These are phyloP conservation scores for Pachyramphus minor DNA, from an alignment of 2,113 vertebrate genomes.

Conservation along the genomic window DNA sequence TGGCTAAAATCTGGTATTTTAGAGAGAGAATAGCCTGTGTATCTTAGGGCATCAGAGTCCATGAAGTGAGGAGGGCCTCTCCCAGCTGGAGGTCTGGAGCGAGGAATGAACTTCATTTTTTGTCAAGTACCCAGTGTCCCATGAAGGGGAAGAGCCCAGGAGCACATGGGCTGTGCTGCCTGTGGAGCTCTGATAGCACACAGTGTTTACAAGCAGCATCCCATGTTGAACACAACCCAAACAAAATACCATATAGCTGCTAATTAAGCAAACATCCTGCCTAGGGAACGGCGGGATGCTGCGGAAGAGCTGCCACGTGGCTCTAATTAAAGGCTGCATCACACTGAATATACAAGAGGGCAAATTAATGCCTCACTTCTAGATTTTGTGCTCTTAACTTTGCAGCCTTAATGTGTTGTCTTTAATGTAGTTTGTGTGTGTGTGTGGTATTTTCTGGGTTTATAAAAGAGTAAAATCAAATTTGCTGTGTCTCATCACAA, in stretches of 20 bases:
- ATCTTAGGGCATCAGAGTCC: background rate
- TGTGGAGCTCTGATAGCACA: background rate
- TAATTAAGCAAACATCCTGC: conserved; percentile 39
- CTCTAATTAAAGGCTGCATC: conserved; percentile 50
- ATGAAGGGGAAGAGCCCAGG: background rate
- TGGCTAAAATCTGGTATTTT: background rate
- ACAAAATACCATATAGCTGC: conserved; percentile 2
- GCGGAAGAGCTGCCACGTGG: conserved; percentile 28
- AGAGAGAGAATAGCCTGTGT: background rate
- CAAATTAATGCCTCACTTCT: conserved; percentile 16
- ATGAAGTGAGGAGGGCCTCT: background rate
- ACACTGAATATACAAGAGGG: background rate
- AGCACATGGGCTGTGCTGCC: background rate
- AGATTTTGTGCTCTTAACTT: background rate
- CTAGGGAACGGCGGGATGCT: background rate
- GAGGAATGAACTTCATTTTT: background rate
- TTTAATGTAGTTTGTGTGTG: background rate
- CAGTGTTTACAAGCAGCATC: background rate
- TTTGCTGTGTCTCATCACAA: background rate
- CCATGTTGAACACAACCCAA: conserved; percentile 35
- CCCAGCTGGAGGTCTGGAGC: background rate
- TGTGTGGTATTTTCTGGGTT: background rate
- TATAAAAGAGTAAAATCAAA: background rate
- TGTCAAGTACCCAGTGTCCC: background rate
- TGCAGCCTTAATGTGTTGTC: background rate